A percentile compares a stretch with the other conserved stretches of the same genome.
Conservation (phyloP, 2,797 vertebrate species). For the Diplodus puntazzo region DNA sequence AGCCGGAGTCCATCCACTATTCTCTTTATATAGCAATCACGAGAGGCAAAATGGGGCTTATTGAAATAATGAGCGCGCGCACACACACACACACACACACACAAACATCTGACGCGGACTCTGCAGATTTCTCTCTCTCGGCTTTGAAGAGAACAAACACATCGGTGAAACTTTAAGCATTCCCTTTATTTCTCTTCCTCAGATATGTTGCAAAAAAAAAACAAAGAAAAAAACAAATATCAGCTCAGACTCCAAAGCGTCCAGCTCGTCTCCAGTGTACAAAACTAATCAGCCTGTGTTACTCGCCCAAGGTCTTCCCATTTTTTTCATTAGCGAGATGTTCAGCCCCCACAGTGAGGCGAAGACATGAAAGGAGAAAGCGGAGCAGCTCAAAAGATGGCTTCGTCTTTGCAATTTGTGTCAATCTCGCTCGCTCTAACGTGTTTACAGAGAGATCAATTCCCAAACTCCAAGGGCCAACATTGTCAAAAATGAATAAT, state of each 20-base stretch:
- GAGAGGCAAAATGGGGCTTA: constrained; percentile 79
- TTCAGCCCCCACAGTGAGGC: constrained; percentile 72
- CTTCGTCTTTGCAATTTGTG: constrained; percentile 75
- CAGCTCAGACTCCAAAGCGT: constrained; percentile 76
- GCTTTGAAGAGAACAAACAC: constrained; percentile 86
- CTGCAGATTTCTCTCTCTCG: constrained; percentile 60
- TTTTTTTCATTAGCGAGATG: constrained; percentile 76
- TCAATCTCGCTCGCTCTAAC: constrained; percentile 74
- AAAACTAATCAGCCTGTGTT: constrained; percentile 81
- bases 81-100: constrained; percentile 27
- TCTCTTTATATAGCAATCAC: constrained; percentile 83
- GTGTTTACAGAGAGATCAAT: constrained; percentile 84
- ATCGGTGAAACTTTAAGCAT: constrained; percentile 83
- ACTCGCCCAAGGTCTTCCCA: constrained; percentile 77
- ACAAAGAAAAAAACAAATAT: constrained; percentile 74
- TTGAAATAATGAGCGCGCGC: constrained; percentile 83
- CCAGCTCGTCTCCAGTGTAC: constrained; percentile 75
- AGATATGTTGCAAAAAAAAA: constrained; percentile 64
- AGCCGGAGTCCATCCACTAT: constrained; percentile 79
- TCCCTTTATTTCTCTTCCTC: constrained; percentile 83
- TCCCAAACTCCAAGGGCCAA: constrained; percentile 73
- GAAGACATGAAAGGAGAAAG: constrained; percentile 77
- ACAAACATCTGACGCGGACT: constrained; percentile 66
- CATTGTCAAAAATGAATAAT: constrained; percentile 79
- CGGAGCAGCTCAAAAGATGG: constrained; percentile 58